Base-by-base conservation (phyloP, 2,888 invertebrate genomes). In the Oxyteleia sp. region DNA sequence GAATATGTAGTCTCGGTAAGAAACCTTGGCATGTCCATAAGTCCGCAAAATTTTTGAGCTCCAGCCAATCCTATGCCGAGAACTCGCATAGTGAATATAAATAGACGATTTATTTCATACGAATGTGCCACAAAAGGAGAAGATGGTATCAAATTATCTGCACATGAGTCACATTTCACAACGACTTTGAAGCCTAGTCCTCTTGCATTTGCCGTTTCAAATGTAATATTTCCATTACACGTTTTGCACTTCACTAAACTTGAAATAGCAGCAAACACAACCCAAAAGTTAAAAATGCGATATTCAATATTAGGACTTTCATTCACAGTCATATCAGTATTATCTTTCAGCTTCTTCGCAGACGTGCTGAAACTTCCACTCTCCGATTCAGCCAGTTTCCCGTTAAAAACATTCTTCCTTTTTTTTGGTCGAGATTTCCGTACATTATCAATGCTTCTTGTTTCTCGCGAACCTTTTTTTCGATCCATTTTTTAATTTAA, bases 281-380 rank as follows among this genome's bases (percentile, higher is more conserved):
- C 71, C 13, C 83, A 74, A 76, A 84, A 87, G 29, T 85, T 82
- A 8, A 82, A 59, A 75, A 85, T 86, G 64, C 82, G 63, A 78
- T 85, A 86, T 57, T 84, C 84, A 76, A 85, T 45, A n/a, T 57
- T 78, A 41, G 80, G 26, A 81, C 80, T 75, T 69, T 76, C 82
- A 18, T 66, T 53, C 45, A 85, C 81, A 20, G 84, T 84, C 53
- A 79, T 64, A 20, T 87, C 82, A 35, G 11, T 43, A 15, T 15
- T 41, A 66, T 15, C 15, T 16, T 75, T 83, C 1, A 86, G 47
- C 81, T 87, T 85, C 76, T 83, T 87, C 51, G 82, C 78, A 26
- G 82, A 85, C 20, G 86, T 80, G 75, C 86, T 84, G 63, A 86
- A 85, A 84, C 82, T 84, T 18, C 53, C 59, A 45, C 81, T 71